Conservation (phyloP, 2,888 invertebrate genomes). For the Idaea aversata region DNA sequence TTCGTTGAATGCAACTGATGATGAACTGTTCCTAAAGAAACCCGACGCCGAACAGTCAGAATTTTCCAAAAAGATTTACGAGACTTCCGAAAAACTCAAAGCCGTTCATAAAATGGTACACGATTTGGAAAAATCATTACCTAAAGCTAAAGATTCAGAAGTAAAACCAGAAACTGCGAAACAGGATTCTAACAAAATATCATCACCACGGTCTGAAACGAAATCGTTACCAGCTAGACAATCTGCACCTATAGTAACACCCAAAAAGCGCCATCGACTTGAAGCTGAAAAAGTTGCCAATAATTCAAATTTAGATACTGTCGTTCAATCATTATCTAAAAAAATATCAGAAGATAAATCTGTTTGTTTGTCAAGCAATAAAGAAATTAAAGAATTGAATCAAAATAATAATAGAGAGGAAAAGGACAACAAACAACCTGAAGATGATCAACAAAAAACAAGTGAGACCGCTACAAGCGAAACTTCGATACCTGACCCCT, state of each 20-base stretch:
- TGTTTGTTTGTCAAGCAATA: slow-evolving; percentile 33
- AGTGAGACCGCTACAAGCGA: slow-evolving; percentile 33
- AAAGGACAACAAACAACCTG: slow-evolving; percentile 46
- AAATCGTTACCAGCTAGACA: slow-evolving; percentile 62
- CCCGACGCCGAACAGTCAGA: slow-evolving; percentile 70
- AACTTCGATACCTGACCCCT: slow-evolving; percentile 56
- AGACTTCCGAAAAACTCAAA: slow-evolving; percentile 74
- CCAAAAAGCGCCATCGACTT: slow-evolving; percentile 86
- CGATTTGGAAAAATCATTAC: slow-evolving; percentile 69
- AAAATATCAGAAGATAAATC: slow-evolving; percentile 69
- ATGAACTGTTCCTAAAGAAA: slow-evolving; percentile 62
- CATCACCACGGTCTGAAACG: slow-evolving; percentile 63
- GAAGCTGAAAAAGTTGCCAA: slow-evolving; percentile 79
- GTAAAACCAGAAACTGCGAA: slow-evolving; percentile 52
- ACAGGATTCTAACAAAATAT: slow-evolving; percentile 53
- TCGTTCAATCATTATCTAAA: slow-evolving; percentile 73
- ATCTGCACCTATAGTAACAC: slow-evolving; percentile 81
- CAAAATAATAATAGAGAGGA: slow-evolving; percentile 57
- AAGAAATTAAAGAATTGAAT: slow-evolving; percentile 57
- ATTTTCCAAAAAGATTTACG: slow-evolving; percentile 73
- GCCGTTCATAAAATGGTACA: slow-evolving; percentile 74
- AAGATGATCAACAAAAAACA: slow-evolving; percentile 31
- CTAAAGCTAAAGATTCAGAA: slow-evolving; percentile 65
- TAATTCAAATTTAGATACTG: slow-evolving; percentile 66
- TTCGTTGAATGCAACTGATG: slow-evolving; percentile 47